Evolutionary conservation across 2,113 vertebrate species (phyloP), one percentile per base, ranked within the genome.

Genomic region (Ellobius talpinus): DNA sequence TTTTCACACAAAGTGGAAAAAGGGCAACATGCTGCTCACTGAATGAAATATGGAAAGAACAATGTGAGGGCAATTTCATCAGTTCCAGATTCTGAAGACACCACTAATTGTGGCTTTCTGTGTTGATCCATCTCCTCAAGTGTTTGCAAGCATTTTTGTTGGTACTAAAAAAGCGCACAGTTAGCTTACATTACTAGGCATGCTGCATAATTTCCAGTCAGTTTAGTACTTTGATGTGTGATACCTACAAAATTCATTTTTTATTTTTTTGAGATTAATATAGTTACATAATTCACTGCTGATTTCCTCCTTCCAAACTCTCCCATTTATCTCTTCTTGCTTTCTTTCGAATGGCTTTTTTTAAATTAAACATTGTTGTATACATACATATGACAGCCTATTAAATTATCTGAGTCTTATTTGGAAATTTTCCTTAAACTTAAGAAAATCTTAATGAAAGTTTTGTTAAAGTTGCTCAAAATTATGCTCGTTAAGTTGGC

Each of bases 1-100:
- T 72, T 93, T 50, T 94, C 95, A 97, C 84, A 94, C 94, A 70
- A 97, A 97, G 84, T 82, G 87, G 95, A 96, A 97, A 97, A 96
- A 55, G 58, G 78, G 74, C 72, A 95, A 81, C 13, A 21, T 45
- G 68, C 50, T 86, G 85, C 89, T 93, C 84, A 93, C 17, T 58
- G 73, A 91, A 96, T 97, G 85, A 90, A 90, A 70, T 90, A 97
- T 94, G 97, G 97, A 97, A 97, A 98, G 91, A 94, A 90, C 97
- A 98, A 92, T 47, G 74, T 78, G 90, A 24, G 58, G 58, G 14
- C 11, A 66, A 77, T 85, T 91, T 76, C 87, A 95, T 76, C 36
- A 78, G 66, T 90, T 93, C 39, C 79, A 91, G 89, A 16, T 17
- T 24, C 70, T 68, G 19, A 81, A 90, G 73, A 88, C 70, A 96